Evolutionary conservation across 2,797 vertebrate species (phyloP).

Genomic region (Neostethus bicornis): DNA sequence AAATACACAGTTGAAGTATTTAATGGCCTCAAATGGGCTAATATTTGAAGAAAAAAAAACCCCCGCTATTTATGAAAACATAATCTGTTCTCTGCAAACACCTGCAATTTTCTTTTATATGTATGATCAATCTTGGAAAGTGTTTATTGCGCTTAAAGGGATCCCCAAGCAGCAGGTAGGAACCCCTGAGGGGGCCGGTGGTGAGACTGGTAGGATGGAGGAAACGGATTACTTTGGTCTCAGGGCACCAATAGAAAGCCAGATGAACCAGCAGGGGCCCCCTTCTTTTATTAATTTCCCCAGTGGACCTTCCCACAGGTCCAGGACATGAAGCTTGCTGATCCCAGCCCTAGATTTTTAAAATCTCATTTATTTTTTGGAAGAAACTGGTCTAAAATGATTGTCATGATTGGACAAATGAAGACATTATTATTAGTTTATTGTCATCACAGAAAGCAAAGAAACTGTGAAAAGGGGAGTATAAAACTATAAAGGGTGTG

Average conservation of each 20-base stretch:
- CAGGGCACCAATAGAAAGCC: conserved; percentile 88
- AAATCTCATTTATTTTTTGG: conserved; percentile 22
- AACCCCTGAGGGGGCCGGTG: conserved; percentile 67
- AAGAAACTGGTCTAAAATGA: conserved; percentile 21
- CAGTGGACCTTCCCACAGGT: conserved; percentile 70
- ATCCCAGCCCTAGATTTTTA: conserved; percentile 27
- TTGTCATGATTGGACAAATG: conserved; percentile 5
- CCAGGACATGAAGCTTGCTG: conserved; percentile 58
- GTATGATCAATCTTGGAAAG: conserved; percentile 60
- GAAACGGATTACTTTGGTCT: conserved; percentile 86
- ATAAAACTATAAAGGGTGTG: neutral
- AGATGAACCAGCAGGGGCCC: conserved; percentile 88
- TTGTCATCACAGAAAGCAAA: conserved; percentile 1
- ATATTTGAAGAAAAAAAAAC: conserved; percentile 32
- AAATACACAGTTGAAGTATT: neutral
- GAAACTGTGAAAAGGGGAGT: neutral
- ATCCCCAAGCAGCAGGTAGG: conserved; percentile 71
- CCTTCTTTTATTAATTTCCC: conserved; percentile 88
- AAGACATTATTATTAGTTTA: conserved; percentile 12
- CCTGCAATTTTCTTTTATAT: conserved; percentile 24
- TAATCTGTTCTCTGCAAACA: conserved; percentile 24
- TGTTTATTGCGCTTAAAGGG: conserved; percentile 78
- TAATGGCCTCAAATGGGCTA: conserved; percentile 23
- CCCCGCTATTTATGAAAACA: conserved; percentile 15
- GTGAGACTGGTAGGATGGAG: conserved; percentile 75